Evolutionary conservation across 30 jellyfish, hydroid and myxozoan genomes (phyloP), one percentile per base, ranked within the genome.

Genomic region (Cassiopea xamachana): DNA sequence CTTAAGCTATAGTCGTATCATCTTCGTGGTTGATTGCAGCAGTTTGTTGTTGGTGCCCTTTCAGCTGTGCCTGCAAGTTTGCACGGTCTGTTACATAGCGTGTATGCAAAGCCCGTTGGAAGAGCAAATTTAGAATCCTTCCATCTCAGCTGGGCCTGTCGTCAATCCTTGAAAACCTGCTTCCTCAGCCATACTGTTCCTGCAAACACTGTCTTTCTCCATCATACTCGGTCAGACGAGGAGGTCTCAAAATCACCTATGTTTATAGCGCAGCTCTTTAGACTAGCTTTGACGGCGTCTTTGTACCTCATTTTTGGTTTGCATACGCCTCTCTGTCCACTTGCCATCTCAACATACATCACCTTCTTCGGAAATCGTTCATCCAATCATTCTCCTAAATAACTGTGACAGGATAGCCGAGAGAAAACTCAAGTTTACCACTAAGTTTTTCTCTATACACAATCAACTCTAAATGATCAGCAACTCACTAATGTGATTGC

Each of bases 1-100:
- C 60, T 74, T n/a, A 74, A 74, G 83, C 1, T 7, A 74, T 74
- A 60, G 51, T 74, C 15, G 60, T 74, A 74, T 74, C 60, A 27
- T 74, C 60, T 60, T 74, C 83, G 60, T n/a, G 60, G 60, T 74
- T 74, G 83, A 60, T 39, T 74, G 83, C 83, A 60, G 83, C 60
- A 74, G 83, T 74, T 45, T 74, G 83, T 74, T 1, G 60, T 46
- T 74, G 83, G 83, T 74, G 60, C 15, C 83, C 83, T 0, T 74
- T 74, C 60, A 55, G 64, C 64, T 55, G 64, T 55, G 64, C 83
- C 43, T 7, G 60, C 55, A 74, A 60, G 83, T 74, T 74, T 74
- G 83, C 83, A 74, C 83, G 15, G 83, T 70, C 83, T 74, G 83
- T 74, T 12, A 39, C 64, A 55, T 55, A 55, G 10, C 64, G 64